Evolutionary conservation across 1,140 invertebrate species (phyloP).

Genomic region (Rhopalosiphum maidis): DNA sequence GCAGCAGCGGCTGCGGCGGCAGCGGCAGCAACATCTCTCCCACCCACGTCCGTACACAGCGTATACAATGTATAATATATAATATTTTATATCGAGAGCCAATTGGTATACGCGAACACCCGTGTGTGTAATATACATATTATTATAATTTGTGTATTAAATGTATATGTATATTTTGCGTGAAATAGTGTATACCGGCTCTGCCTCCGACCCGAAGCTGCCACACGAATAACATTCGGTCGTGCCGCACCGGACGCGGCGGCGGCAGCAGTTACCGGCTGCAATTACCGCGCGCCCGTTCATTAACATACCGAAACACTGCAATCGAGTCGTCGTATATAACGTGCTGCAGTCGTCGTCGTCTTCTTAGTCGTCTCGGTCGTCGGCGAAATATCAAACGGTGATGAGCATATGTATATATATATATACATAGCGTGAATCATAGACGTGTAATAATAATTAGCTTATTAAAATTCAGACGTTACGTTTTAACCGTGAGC

Average conservation of each 20-base stretch:
- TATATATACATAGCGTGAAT: not conserved
- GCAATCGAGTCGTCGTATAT: not conserved
- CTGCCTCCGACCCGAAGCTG: not conserved
- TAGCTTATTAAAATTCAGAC: slow-evolving; percentile 21
- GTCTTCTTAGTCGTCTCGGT: not conserved
- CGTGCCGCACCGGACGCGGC: slow-evolving; percentile 5
- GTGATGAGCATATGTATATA: not conserved
- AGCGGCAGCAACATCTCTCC: not conserved
- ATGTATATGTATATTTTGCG: not conserved
- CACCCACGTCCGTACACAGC: not conserved
- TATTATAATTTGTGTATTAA: slow-evolving; percentile 21
- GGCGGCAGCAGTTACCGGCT: not conserved
- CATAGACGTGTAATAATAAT: slow-evolving; percentile 7
- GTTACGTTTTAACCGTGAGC: not conserved
- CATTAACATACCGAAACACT: slow-evolving; percentile 37
- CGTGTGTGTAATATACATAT: slow-evolving; percentile 24
- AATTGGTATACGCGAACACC: not conserved
- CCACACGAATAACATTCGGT: slow-evolving; percentile 23
- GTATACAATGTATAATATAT: not conserved
- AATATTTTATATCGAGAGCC: not conserved
- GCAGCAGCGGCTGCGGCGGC: not conserved
- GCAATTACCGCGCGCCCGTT: slow-evolving; percentile 41
- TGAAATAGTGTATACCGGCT: not conserved
- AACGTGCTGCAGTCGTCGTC: not conserved
- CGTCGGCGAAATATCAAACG: slow-evolving; percentile 44